Base-by-base conservation (phyloP, 2,888 invertebrate genomes). In the Palloptera scutellata region DNA sequence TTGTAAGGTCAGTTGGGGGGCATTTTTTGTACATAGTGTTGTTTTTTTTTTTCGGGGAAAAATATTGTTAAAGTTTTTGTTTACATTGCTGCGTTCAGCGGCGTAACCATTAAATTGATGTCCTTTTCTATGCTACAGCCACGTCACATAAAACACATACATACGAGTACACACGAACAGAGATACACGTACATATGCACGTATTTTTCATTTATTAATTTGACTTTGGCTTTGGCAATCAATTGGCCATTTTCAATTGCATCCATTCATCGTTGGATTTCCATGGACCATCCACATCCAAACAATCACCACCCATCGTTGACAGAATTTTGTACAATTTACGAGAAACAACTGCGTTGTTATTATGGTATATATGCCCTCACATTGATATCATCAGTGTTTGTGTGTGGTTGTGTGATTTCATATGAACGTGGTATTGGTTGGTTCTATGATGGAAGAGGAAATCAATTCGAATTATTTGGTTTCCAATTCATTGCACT, bases 211-310 rank as follows among this genome's bases (percentile, higher is more conserved):
- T 76, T 77, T 76, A 79, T 76, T 75, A 77, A 79, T 74, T 72
- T 76, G 68, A 71, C 72, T 71, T 76, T 77, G 79, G 76, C 76
- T 78, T 78, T 78, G 74, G 70, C 77, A 78, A 78, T 78, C 78
- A 78, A 78, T 79, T 79, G 77, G 69, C 76, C 54, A 45, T 64
- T 70, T 70, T 73, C 73, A 73, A 72, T 68, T 67, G 69, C 67
- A 61, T 73, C 42, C 61, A 52, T 55, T 48, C 66, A 61, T 69
- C 70, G 72, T 66, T 68, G 69, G 73, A 73, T 76, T 76, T 72
- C 71, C 73, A 68, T 67, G 63, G 69, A 68, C 74, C 78, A 42
- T 19, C 10, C 19, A 45, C 45, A 20, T n/a, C 12, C n/a, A 42
- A 64, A n/a, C 63, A 20, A 30, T 30, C 30, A 6, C 6, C 30